These are phyloP conservation scores for Cyclophora albipunctata DNA, from an alignment of 2,888 invertebrate species.

Conservation along the genomic window DNA sequence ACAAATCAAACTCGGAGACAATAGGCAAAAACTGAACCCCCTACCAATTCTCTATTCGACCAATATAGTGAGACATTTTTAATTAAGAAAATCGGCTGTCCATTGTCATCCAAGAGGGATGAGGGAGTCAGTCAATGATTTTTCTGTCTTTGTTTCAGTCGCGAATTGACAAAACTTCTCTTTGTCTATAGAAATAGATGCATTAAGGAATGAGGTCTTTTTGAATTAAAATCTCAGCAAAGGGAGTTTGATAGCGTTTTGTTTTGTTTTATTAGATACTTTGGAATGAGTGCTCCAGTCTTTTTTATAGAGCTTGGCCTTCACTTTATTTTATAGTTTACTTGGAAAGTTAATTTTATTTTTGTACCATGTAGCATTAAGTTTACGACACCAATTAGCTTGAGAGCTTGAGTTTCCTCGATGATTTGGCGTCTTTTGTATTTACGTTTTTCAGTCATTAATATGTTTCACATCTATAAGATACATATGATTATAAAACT, in stretches of 20 bases:
- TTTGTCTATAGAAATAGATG: conserved; percentile 32
- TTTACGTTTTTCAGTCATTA: no score
- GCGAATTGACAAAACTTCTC: conserved; percentile 40
- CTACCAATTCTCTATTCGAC: conserved; percentile 7
- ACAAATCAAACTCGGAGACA: neutral
- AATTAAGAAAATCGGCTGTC: conserved; percentile 65
- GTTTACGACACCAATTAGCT: no score
- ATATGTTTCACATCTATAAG: no score
- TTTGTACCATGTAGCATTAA: no score
- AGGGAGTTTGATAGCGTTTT: conserved; percentile 9
- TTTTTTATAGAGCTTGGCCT: neutral
- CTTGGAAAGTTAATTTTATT: no score
- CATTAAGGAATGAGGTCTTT: conserved; percentile 48
- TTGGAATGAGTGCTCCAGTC: conserved; percentile 1
- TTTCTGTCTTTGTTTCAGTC: conserved; percentile 51
- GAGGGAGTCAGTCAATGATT: conserved; percentile 43
- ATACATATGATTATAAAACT: no score
- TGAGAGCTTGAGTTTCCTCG: no score
- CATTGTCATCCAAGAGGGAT: conserved; percentile 32
- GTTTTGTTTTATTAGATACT: conserved; percentile 10
- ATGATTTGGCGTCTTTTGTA: no score
- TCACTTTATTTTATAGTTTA: no score
- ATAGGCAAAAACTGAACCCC: conserved; percentile 11
- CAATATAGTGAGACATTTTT: conserved; percentile 65
- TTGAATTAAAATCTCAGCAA: conserved; percentile 9